Base-by-base conservation (phyloP, 2,888 invertebrate genomes). In the Sabatieria punctata region DNA sequence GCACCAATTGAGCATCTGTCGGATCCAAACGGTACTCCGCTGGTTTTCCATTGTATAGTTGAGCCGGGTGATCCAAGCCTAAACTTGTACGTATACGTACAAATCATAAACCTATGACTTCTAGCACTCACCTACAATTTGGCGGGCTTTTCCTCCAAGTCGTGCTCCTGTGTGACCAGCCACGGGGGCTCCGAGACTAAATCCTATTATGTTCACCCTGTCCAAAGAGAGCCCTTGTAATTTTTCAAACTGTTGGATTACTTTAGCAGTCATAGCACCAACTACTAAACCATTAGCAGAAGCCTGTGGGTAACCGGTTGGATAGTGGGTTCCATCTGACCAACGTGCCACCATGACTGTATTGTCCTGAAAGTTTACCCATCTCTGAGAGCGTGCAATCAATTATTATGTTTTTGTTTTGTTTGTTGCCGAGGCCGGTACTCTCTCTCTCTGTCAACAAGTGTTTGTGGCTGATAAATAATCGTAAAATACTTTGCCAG, bases 241-340 rank as follows among this genome's bases (percentile, higher is more conserved):
- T 11, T 70, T 70, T 59, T 63, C 58, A 35, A 74, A 54, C 41
- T 64, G 54, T 36, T 65, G 62, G 2, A 75, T 58, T 22, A 88
- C 69, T 65, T 82, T 77, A 0, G 83, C 84, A 0, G 82, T 77
- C 68, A 86, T 81, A 0, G 78, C 78, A 0, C 85, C 88, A 1
- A 88, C 78, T 15, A 89, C 71, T 43, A 88, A 73, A 21, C 83
- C 84, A 62, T 89, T 89, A 1, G 86, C 85, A 2, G 84, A 85
- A 0, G 91, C 88, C 66, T 88, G 85, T 0, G 82, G 79, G 63
- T 89, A 91, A 0, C 85, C 85, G 0, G 85, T 85, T 51, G 82
- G 79, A 63, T 89, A 89, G 6, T 8, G 13, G 13, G 42, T 15
- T 2, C 46, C 46, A 1, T 21, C 45, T 3, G 25, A 22, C 48